A percentile compares a stretch with the other conserved stretches of the same genome.
These are phyloP conservation scores for Toxostoma redivivum DNA, from an alignment of 2,113 vertebrate genomes.

Conservation along the genomic window DNA sequence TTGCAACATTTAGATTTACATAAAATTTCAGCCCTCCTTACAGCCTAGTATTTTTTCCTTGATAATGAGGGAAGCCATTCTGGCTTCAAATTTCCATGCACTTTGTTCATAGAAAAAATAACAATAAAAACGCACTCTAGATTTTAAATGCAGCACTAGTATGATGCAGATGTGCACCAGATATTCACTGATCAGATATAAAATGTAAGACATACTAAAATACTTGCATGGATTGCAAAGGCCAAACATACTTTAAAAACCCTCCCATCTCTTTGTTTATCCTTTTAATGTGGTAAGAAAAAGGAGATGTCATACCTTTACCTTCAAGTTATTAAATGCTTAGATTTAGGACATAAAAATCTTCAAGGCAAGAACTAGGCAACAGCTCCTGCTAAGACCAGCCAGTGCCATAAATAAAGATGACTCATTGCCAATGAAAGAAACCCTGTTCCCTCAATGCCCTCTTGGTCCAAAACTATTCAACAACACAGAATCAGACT, in stretches of 20 bases:
- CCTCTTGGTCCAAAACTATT: neutral
- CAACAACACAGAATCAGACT: neutral
- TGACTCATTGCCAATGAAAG: neutral
- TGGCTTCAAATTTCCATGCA: conserved; percentile 5
- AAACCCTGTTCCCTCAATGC: neutral
- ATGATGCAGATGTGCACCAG: neutral
- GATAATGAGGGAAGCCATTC: neutral
- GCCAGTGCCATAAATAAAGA: neutral
- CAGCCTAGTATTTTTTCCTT: neutral
- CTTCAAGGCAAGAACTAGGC: neutral
- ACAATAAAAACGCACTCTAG: neutral
- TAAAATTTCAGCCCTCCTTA: neutral
- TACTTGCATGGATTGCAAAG: conserved; percentile 15
- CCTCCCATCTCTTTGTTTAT: neutral
- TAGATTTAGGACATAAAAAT: neutral
- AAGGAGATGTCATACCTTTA: neutral
- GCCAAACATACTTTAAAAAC: neutral
- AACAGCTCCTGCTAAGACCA: neutral
- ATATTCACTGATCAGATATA: neutral
- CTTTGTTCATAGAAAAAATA: neutral
- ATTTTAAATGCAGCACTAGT: conserved; percentile 11
- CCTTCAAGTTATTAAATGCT: neutral
- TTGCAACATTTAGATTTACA: neutral
- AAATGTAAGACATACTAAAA: neutral
- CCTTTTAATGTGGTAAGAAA: neutral